These are phyloP conservation scores for Setophaga petechia DNA, from an alignment of 2,113 vertebrate genomes.

Conservation along the genomic window DNA sequence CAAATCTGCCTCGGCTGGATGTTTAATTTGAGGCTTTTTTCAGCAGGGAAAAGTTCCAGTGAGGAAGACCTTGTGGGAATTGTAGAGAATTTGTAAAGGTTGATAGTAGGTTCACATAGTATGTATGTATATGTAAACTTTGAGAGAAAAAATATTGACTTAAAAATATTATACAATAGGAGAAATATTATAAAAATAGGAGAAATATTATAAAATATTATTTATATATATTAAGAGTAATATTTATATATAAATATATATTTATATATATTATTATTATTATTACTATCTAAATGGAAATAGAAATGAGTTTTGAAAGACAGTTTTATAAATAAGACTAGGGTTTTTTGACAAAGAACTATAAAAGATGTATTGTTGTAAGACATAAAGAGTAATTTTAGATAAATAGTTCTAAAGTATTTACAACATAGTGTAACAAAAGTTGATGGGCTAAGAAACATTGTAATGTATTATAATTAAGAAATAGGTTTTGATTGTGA, in stretches of 20 bases:
- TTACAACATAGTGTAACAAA: not conserved
- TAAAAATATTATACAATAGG: not conserved
- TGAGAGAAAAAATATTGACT: not conserved
- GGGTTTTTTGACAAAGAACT: not conserved
- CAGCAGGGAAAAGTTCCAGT: fast-evolving
- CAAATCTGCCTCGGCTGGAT: fast-evolving
- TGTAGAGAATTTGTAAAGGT: not conserved
- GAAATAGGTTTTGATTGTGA: not conserved
- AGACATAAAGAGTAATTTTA: not conserved
- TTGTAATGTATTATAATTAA: not conserved
- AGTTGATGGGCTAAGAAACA: not conserved
- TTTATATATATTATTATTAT: no score
- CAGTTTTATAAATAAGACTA: not conserved
- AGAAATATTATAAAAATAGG: not conserved
- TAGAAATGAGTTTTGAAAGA: not conserved
- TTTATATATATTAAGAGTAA: not conserved
- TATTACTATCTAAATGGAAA: not conserved
- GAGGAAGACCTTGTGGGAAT: not conserved
- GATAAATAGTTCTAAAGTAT: not conserved
- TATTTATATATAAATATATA: no score
- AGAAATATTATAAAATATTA: not conserved
- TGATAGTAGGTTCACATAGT: not conserved
- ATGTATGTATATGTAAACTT: not conserved
- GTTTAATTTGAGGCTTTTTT: not conserved
- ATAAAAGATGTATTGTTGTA: not conserved